Conservation (phyloP, 2,797 vertebrate species). For the Poeciliopsis paucimaculata region DNA sequence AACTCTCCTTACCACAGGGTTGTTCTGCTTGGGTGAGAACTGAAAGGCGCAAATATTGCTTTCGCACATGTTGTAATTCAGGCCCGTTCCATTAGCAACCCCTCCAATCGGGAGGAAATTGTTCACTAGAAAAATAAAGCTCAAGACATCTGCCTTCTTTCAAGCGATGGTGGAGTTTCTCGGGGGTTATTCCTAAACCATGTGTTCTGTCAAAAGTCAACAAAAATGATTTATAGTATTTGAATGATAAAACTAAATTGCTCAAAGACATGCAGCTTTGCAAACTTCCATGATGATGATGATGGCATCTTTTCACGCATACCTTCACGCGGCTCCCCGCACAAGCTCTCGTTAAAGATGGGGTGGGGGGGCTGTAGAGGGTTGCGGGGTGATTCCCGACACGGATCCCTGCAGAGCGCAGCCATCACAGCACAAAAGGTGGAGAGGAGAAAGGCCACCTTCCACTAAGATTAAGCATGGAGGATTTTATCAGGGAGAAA, state of each 20-base stretch:
- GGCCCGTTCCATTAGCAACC: slow-evolving; percentile 68
- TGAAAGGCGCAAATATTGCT: slow-evolving; percentile 62
- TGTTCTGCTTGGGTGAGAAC: slow-evolving; percentile 68
- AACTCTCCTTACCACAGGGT: slow-evolving; percentile 54
- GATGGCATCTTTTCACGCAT: slow-evolving; percentile 23
- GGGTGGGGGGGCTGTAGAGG: too few species aligned
- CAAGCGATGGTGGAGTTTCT: slow-evolving; percentile 64
- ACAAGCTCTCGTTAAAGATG: slow-evolving; percentile 44
- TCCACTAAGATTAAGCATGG: slow-evolving; percentile 66
- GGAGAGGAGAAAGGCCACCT: slow-evolving; percentile 70
- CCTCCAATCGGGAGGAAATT: slow-evolving; percentile 73
- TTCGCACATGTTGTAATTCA: slow-evolving; percentile 81
- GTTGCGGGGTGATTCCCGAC: slow-evolving; percentile 43
- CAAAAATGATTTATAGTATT: slow-evolving; percentile 60
- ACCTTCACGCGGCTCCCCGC: slow-evolving; percentile 15
- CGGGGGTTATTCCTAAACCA: slow-evolving; percentile 44
- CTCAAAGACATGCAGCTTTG: slow-evolving; percentile 29
- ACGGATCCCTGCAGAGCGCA: slow-evolving; percentile 71
- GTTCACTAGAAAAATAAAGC: slow-evolving; percentile 78
- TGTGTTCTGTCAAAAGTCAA: slow-evolving; percentile 62
- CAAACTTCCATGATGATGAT: slow-evolving; percentile 33
- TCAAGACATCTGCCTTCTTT: slow-evolving; percentile 75
- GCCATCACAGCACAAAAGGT: slow-evolving; percentile 79
- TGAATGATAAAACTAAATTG: slow-evolving; percentile 44
- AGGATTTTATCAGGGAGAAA: slow-evolving; percentile 72